Evolutionary conservation across 2,888 invertebrate genomes (phyloP).

Genomic region (Drosophila lacicola): DNA sequence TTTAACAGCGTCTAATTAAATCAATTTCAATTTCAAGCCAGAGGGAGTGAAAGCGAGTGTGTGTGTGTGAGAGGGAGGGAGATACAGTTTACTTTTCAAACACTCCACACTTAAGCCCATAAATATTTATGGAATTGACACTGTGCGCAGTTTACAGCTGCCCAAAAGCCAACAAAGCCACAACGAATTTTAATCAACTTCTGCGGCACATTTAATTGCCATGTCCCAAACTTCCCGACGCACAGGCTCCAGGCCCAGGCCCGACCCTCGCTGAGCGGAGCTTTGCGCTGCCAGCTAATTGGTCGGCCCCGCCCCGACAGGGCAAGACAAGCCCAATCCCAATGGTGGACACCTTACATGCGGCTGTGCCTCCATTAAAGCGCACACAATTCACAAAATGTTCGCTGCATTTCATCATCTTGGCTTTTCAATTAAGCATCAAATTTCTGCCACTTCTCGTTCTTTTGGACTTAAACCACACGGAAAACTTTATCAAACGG

Average conservation of each 20-base stretch:
- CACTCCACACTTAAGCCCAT: constrained; percentile 39
- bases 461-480: constrained; percentile 3
- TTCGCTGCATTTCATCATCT: constrained; percentile 21
- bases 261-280: constrained; percentile 2
- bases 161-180: constrained; percentile 42
- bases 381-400: constrained; percentile 5
- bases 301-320: constrained; percentile 2
- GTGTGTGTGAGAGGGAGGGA: neutral
- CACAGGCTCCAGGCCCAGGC: neutral
- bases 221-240: constrained; percentile 3
- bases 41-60: neutral
- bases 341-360: constrained; percentile 32
- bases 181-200: constrained; percentile 70
- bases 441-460: constrained; percentile 2
- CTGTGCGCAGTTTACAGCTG: constrained; percentile 35
- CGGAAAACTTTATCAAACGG: constrained; percentile 11
- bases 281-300: constrained; percentile 34
- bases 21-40: constrained; percentile 17
- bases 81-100: constrained; percentile 18
- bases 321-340: constrained; percentile 16
- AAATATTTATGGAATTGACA: constrained; percentile 50
- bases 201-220: constrained; percentile 74
- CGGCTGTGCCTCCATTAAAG: constrained; percentile 18
- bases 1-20: constrained; percentile 48
- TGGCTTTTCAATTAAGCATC: constrained; percentile 24